A percentile compares a stretch with the other conserved stretches of the same genome.
These are phyloP conservation scores for Spisula subtruncata DNA, from an alignment of 2,888 invertebrate species.

Conservation along the genomic window DNA sequence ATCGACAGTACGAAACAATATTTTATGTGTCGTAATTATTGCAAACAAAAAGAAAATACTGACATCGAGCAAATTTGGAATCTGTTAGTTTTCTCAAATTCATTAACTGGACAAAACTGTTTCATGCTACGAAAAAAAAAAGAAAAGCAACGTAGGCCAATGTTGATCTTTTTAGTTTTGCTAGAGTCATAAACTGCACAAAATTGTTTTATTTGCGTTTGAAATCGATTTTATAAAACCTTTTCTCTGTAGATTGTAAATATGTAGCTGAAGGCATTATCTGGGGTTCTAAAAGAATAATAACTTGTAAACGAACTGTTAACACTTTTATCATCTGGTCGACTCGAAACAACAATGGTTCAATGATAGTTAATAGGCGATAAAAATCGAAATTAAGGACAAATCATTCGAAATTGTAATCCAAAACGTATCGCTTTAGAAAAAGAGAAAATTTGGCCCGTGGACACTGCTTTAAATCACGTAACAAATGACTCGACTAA, in stretches of 20 bases:
- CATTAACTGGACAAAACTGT: too few species aligned
- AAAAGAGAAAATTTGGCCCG: conserved; percentile 19
- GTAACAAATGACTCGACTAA: conserved; percentile 42
- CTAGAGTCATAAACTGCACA: not conserved
- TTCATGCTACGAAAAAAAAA: not conserved
- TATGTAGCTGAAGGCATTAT: not conserved
- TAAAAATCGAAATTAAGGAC: conserved; percentile 45
- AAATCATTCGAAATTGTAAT: conserved; percentile 36
- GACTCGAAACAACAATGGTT: conserved; percentile 34
- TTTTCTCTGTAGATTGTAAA: not conserved
- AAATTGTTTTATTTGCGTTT: not conserved
- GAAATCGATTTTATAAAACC: not conserved
- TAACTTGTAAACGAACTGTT: conserved; percentile 46
- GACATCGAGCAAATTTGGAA: too few species aligned
- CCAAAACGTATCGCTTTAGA: conserved; percentile 34
- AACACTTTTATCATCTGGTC: conserved; percentile 49
- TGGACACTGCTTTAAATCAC: conserved; percentile 44
- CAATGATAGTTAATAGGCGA: conserved; percentile 54
- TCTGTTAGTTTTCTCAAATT: too few species aligned
- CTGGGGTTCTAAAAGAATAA: conserved; percentile 3
- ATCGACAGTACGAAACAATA: too few species aligned
- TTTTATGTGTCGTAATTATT: too few species aligned
- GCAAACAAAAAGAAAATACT: too few species aligned
- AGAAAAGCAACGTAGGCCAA: too few species aligned
- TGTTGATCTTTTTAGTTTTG: not conserved